Evolutionary conservation across 2,888 invertebrate species (phyloP).

Genomic region (Pristionchus arcanus): DNA sequence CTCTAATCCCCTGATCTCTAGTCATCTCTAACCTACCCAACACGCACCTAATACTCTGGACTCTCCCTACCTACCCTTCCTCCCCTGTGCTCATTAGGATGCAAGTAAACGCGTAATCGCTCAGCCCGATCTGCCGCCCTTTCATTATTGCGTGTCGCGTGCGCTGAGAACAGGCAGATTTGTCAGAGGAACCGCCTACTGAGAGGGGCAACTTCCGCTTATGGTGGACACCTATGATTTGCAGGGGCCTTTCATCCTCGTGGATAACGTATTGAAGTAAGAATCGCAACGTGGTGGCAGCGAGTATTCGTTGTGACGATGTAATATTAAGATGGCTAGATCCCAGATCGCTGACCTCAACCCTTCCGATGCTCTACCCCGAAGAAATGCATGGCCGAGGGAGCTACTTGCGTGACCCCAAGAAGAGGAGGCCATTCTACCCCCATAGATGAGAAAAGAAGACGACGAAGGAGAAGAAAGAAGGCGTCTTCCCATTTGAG

Average conservation of each 20-base stretch:
- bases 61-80: background rate
- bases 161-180: slow-evolving; percentile 16
- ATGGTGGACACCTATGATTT: background rate
- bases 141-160: slow-evolving; percentile 35
- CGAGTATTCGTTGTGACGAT: too few species aligned
- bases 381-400: background rate
- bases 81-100: slow-evolving; percentile 25
- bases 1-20: background rate
- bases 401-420: slow-evolving; percentile 21
- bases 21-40: background rate
- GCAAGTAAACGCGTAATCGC: slow-evolving; percentile 11
- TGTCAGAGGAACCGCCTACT: background rate
- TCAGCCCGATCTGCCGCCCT: slow-evolving; percentile 7
- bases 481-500: too few species aligned
- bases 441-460: background rate
- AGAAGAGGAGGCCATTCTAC: background rate
- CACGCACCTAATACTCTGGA: too few species aligned
- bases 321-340: too few species aligned
- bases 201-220: background rate
- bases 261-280: background rate
- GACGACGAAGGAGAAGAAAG: background rate
- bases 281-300: too few species aligned
- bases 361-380: background rate
- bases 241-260: too few species aligned
- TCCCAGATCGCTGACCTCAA: too few species aligned